Conservation (phyloP, 2,888 invertebrate genomes). For the Terebella lapidaria region DNA sequence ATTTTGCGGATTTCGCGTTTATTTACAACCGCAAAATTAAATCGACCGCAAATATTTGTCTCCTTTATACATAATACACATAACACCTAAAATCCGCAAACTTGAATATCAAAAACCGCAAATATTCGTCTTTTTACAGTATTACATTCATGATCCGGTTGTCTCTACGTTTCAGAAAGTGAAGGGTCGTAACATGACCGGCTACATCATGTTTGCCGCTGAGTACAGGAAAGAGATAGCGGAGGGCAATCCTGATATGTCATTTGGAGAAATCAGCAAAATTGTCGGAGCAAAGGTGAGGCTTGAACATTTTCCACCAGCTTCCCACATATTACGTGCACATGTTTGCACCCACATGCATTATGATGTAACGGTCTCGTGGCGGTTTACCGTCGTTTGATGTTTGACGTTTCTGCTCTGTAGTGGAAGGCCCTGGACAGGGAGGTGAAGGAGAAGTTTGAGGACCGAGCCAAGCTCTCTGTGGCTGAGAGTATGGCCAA, state of each 20-base stretch:
- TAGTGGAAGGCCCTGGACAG: constrained; percentile 89
- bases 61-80: no score
- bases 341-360: no score
- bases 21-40: no score
- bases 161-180: neutral
- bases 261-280: constrained; percentile 80
- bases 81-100: no score
- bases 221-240: constrained; percentile 90
- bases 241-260: constrained; percentile 87
- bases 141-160: no score
- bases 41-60: no score
- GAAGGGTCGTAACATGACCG: constrained; percentile 60
- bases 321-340: no score
- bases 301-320: neutral
- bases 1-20: no score
- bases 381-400: no score
- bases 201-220: constrained; percentile 96
- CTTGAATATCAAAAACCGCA: no score
- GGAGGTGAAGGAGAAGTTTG: constrained; percentile 86
- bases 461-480: constrained; percentile 70
- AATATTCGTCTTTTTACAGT: no score
- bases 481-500: constrained; percentile 72
- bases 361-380: no score
- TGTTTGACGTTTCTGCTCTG: neutral
- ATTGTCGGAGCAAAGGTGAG: constrained; percentile 67